These are phyloP conservation scores for Maccullochella peelii DNA, from an alignment of 2,113 vertebrate species.

Conservation along the genomic window DNA sequence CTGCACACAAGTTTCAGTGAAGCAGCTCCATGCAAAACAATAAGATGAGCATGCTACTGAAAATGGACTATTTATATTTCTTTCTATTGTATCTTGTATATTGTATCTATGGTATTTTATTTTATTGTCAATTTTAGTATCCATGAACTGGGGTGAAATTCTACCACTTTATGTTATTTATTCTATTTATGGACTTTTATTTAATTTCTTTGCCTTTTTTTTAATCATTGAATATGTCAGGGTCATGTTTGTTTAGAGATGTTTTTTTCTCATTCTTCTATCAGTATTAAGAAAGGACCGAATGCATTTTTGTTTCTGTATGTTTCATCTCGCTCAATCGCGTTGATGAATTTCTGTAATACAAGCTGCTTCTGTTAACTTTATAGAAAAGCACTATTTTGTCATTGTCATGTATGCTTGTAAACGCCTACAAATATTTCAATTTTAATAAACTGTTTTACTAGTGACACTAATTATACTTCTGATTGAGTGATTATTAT, in stretches of 20 bases:
- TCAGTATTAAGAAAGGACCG: not conserved
- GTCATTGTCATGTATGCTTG: not conserved
- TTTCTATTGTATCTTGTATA: not conserved
- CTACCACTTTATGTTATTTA: slow-evolving; percentile 54
- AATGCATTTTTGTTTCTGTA: not conserved
- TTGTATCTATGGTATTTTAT: too few species aligned
- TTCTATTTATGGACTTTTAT: slow-evolving; percentile 68
- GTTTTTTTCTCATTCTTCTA: slow-evolving; percentile 1
- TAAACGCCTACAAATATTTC: slow-evolving; percentile 13
- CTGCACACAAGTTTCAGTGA: slow-evolving; percentile 71
- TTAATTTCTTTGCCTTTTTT: slow-evolving; percentile 15
- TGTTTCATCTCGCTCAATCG: not conserved
- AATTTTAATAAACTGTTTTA: slow-evolving; percentile 57
- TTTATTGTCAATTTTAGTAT: not conserved
- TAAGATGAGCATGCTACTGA: slow-evolving; percentile 78
- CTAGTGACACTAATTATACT: not conserved
- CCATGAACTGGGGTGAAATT: not conserved
- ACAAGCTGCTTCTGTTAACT: not conserved
- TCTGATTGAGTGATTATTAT: not conserved
- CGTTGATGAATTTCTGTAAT: not conserved
- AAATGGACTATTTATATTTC: not conserved
- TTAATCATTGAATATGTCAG: not conserved
- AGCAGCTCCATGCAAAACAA: slow-evolving; percentile 86
- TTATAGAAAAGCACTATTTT: slow-evolving; percentile 24
- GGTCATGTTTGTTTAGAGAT: not conserved